Evolutionary conservation across 2,797 vertebrate genomes (phyloP).

Genomic region (Nyctalus aviator): DNA sequence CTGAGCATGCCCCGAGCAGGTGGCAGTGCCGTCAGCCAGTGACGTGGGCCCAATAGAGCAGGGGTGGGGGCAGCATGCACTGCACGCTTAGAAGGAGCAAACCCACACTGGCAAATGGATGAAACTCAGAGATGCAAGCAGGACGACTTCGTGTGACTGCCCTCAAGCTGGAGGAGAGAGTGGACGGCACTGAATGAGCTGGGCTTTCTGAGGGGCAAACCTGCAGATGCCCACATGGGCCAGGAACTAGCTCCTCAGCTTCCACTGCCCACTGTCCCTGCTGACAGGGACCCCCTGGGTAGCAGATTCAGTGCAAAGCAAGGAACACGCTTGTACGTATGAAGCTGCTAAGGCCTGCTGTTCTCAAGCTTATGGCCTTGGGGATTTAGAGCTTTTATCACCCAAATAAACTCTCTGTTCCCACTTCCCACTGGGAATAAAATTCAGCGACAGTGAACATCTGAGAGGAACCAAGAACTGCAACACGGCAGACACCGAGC

Average conservation of each 20-base stretch:
- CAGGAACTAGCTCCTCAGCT: not conserved
- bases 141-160: not conserved
- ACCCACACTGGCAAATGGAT: not conserved
- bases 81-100: not conserved
- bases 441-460: not conserved
- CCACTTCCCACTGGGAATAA: not conserved
- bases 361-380: not conserved
- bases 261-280: too few species aligned
- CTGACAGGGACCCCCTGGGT: not conserved
- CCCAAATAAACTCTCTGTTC: not conserved
- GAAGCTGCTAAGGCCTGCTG: not conserved
- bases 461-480: not conserved
- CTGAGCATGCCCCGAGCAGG: not conserved
- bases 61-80: not conserved
- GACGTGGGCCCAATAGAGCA: not conserved
- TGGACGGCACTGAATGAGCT: rapidly evolving
- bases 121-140: not conserved
- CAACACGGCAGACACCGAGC: not conserved
- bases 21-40: not conserved
- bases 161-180: not conserved
- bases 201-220: not conserved
- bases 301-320: not conserved
- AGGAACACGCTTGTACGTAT: not conserved
- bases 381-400: not conserved
- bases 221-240: too few species aligned